Percentiles rank a stretch among this genome's conserved stretches.
Conservation (phyloP, 1,140 invertebrate genomes). For the Aphelinus certus region DNA sequence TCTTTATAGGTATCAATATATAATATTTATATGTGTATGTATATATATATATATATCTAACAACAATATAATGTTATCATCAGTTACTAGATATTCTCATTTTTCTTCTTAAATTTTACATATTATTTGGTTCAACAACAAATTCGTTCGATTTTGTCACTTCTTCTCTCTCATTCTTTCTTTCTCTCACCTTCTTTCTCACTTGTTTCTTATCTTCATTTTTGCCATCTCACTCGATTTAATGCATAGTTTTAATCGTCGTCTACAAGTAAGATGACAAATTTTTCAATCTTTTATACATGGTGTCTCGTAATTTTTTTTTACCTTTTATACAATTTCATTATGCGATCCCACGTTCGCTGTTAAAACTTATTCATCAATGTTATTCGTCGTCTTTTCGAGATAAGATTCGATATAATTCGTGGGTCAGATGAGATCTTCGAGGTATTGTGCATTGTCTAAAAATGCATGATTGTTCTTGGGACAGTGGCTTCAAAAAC, state of each 20-base stretch:
- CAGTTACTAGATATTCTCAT: slow-evolving; percentile 34
- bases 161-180: slow-evolving; percentile 49
- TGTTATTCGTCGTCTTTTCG: no score
- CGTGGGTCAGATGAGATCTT: no score
- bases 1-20: slow-evolving; percentile 46
- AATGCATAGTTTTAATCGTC: neutral
- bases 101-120: slow-evolving; percentile 52
- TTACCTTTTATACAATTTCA: no score
- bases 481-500: no score
- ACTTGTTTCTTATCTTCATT: slow-evolving; percentile 13
- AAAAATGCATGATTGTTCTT: no score
- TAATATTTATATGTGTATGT: slow-evolving; percentile 47
- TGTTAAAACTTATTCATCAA: no score
- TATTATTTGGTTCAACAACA: slow-evolving; percentile 62
- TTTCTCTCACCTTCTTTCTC: slow-evolving; percentile 35
- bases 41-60: slow-evolving; percentile 59
- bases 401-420: no score
- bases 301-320: slow-evolving; percentile 24
- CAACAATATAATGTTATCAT: slow-evolving; percentile 62
- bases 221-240: neutral
- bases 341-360: no score
- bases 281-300: slow-evolving; percentile 51
- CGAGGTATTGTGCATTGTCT: no score
- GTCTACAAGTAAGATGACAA: no score
- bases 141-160: slow-evolving; percentile 47